phyloP scores from a whole-genome alignment of 2,888 invertebrate genomes.

The Melanchra persicariae region DNA sequence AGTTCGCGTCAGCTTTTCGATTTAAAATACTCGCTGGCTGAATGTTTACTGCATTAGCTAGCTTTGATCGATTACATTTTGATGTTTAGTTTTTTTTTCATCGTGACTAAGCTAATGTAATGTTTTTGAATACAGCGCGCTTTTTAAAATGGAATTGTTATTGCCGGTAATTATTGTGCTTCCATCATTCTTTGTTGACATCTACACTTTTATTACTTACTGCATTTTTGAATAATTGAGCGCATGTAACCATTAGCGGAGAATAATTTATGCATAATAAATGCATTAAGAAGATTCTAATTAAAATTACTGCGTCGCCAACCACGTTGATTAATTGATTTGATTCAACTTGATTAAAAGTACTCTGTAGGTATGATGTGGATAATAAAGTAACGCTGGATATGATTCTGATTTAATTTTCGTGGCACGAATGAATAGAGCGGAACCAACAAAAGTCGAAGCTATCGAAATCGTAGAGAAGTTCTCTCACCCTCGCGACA shows the following conservation, averaged over 20 bases:
- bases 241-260: slow-evolving; percentile 24
- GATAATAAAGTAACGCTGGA: slow-evolving; percentile 33
- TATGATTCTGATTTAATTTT: slow-evolving; percentile 58
- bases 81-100: slow-evolving; percentile 59
- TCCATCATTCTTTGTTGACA: slow-evolving; percentile 49
- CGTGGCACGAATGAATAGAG: slow-evolving; percentile 44
- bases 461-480: slow-evolving; percentile 74
- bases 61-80: slow-evolving; percentile 71
- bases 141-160: slow-evolving; percentile 66
- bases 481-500: slow-evolving; percentile 78
- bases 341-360: slow-evolving; percentile 46
- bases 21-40: slow-evolving; percentile 80
- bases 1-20: slow-evolving; percentile 78
- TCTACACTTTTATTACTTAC: slow-evolving; percentile 32
- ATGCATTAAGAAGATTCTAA: slow-evolving; percentile 46
- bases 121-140: slow-evolving; percentile 48
- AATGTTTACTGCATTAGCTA: slow-evolving; percentile 80
- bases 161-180: slow-evolving; percentile 53
- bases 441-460: slow-evolving; percentile 71
- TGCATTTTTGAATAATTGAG: slow-evolving; percentile 42
- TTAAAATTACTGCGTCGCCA: slow-evolving; percentile 35
- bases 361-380: slow-evolving; percentile 23
- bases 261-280: slow-evolving; percentile 48
- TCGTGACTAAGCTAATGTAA: slow-evolving; percentile 63
- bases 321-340: slow-evolving; percentile 40